Conservation (phyloP, 2,888 invertebrate species). For the Lypha dubia region DNA sequence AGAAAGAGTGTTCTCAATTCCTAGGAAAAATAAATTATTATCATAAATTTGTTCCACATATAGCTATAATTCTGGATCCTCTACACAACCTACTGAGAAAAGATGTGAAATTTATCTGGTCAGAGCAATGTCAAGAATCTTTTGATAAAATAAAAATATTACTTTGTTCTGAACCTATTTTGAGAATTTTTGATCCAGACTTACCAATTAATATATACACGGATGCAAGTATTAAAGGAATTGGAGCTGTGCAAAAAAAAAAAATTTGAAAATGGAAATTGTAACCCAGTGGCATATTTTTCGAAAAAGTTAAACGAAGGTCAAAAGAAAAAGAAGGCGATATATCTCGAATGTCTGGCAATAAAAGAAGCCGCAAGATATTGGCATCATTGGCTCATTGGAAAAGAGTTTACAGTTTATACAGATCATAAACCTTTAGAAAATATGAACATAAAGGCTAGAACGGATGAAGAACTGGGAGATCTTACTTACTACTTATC, state of each 20-base stretch:
- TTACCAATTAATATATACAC: too few species aligned
- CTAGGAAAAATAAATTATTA: background rate
- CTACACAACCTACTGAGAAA: background rate
- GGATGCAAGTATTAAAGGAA: too few species aligned
- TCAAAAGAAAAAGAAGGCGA: background rate
- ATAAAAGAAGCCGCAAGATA: slow-evolving; percentile 56
- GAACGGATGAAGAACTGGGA: slow-evolving; percentile 62
- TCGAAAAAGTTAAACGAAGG: too few species aligned
- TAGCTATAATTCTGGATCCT: background rate
- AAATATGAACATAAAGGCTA: too few species aligned
- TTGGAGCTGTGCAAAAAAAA: background rate
- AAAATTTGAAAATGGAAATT: background rate
- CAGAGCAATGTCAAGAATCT: background rate
- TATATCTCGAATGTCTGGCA: background rate
- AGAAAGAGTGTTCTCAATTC: background rate
- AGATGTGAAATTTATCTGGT: background rate
- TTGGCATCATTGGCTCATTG: slow-evolving; percentile 69
- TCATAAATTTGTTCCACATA: background rate
- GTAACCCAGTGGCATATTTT: background rate
- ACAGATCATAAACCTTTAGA: too few species aligned
- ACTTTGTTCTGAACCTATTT: background rate
- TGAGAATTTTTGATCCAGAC: too few species aligned
- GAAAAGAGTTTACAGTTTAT: slow-evolving; percentile 58
- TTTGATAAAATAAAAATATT: background rate
- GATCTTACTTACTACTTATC: slow-evolving; percentile 32